Conservation (phyloP, 2,113 vertebrate genomes). For the Triplophysa tibetana region DNA sequence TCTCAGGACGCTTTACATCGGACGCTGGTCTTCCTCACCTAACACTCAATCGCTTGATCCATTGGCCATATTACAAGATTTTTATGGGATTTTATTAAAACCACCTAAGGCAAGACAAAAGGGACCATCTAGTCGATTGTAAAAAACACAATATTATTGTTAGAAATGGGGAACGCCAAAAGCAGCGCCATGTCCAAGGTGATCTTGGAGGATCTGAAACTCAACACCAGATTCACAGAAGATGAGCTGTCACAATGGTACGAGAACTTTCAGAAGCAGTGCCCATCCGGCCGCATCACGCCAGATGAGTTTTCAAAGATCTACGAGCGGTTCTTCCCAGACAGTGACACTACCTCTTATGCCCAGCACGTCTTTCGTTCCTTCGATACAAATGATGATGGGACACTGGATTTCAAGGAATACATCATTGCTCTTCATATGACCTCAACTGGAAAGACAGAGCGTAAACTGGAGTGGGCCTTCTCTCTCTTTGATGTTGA, state of each 20-base stretch:
- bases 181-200: conserved; percentile 88
- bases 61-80: not conserved
- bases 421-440: conserved; percentile 93
- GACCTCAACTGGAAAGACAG: conserved; percentile 82
- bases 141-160: not conserved
- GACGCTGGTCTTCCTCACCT: not conserved
- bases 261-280: conserved; percentile 86
- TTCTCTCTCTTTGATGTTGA: conserved; percentile 94
- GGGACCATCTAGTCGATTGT: not conserved
- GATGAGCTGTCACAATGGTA: conserved; percentile 87
- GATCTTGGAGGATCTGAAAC: conserved; percentile 87
- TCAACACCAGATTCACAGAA: conserved; percentile 83
- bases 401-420: conserved; percentile 91
- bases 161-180: conserved; percentile 84
- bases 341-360: conserved; percentile 85
- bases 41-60: not conserved
- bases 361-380: conserved; percentile 92
- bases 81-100: not conserved
- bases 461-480: conserved; percentile 91
- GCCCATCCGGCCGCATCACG: conserved; percentile 83
- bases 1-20: not conserved
- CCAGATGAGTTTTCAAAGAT: conserved; percentile 86
- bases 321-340: conserved; percentile 88
- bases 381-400: conserved; percentile 91
- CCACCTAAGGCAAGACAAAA: not conserved